Evolutionary conservation across 2,797 vertebrate species (phyloP), one percentile per base, ranked within the genome.

Genomic region (Podarcis siculus): DNA sequence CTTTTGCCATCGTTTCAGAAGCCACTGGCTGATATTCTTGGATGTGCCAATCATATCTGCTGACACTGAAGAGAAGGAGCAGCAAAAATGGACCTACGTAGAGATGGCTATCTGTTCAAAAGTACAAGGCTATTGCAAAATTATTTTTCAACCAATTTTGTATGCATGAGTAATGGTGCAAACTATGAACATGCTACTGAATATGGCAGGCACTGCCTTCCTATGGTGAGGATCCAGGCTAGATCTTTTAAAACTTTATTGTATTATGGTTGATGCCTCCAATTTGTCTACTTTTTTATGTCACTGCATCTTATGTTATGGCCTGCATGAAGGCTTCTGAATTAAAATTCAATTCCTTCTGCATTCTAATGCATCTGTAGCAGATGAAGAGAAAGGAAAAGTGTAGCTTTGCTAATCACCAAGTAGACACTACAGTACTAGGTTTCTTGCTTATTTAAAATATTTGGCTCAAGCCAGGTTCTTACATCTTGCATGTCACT

Each of bases 11-110:
- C 72, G 1, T 85, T 81, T 1, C 61, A 81, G 37, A 30, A 71
- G 2, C 12, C 49, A 82, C 13, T 91, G 83, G 55, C 21, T 83
- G 39, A 71, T 83, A 79, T 91, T 0, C 89, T 15, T 3, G 66
- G 78, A 37, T 76, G 73, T 83, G 32, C 87, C 61, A 89, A 90
- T 90, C 89, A 79, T 4, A 80, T 0, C 15, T 12, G 2, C 7
- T 86, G 32, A 17, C 10, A 7, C 90, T 78, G 69, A 79, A 87
- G 85, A 9, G 87, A 35, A 88, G 15, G 88, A 85, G 5, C 49
- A 83, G 1, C 7, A 87, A 89, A 91, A 87, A 42, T 25, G 85
- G 85, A 45, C 27, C 42, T 82, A 79, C 2, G 5, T 2, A 91
- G n/a, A 88, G 91, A 90, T 6, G 88, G 92, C 23, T 72, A 85